Evolutionary conservation across 2,113 vertebrate species (phyloP), one percentile per base, ranked within the genome.

Genomic region (Hylia prasina): DNA sequence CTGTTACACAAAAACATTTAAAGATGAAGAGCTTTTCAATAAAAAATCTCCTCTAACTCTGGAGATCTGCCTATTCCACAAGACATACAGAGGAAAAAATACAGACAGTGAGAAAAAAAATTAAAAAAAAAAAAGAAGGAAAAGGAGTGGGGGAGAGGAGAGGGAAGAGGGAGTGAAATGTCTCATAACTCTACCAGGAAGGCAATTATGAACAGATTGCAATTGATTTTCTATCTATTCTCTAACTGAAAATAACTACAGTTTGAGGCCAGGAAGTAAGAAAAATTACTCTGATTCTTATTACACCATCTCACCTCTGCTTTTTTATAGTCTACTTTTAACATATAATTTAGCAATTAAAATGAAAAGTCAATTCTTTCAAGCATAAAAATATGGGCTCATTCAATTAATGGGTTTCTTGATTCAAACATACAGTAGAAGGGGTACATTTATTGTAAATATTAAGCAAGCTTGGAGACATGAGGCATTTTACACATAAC

Each of bases 161-260:
- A 56, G 15, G 10, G 24, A 24, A 13, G 19, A 40, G 19, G 13
- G 20, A 70, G 39, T 63, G 18, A 92, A 84, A 89, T 70, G 56
- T 53, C 45, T 94, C 57, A 37, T 87, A 93, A 60, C 31, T 81
- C 56, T 76, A 92, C 44, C 65, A 91, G 61, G 28, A 94, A 91
- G 37, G 61, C 77, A 87, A 82, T 94, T 82, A 89, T 50, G 40
- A 89, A 84, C 48, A 84, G 64, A 92, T 95, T 63, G 89, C 13
- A 75, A 95, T 75, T 89, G 86, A 94, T 94, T 89, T 96, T 81
- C 91, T 80, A 80, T 73, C 86, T 69, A 18, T 35, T 40, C 78
- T 85, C 84, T 88, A 77, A 93, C 68, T 93, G 64, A 91, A 95
- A 95, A 80, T 50, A 48, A 81, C 75, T 82, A 61, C 27, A 69